A percentile compares a stretch with the other conserved stretches of the same genome.
phyloP scores from a whole-genome alignment of 2,888 invertebrate genomes.

The Encarsia formosa region DNA sequence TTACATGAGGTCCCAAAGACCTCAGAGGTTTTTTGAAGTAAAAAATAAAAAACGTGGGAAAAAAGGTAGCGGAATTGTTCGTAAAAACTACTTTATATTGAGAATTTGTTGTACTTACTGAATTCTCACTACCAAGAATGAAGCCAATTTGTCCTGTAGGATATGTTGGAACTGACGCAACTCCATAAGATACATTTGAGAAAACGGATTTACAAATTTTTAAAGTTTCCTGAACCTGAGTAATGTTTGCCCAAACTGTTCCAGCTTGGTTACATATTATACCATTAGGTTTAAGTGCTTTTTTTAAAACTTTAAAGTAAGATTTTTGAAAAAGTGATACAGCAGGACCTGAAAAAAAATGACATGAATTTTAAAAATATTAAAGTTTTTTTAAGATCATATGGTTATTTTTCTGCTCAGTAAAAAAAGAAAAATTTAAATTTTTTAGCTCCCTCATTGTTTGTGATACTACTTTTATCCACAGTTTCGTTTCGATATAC shows the following conservation, averaged over 20 bases:
- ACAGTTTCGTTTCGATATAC: too few relatives aligned
- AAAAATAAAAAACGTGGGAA: too few relatives aligned
- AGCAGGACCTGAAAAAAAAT: slow-evolving; percentile 59
- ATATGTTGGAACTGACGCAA: slow-evolving; percentile 88
- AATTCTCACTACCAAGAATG: slow-evolving; percentile 76
- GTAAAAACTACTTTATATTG: too few relatives aligned
- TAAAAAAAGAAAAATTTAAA: too few relatives aligned
- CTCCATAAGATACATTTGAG: slow-evolving; percentile 73
- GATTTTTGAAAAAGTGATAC: slow-evolving; percentile 70
- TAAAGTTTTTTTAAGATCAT: not conserved
- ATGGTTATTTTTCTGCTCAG: not conserved
- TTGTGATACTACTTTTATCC: too few relatives aligned
- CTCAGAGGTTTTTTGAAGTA: too few relatives aligned
- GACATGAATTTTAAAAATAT: too few relatives aligned
- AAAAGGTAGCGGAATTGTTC: too few relatives aligned
- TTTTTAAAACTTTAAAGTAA: slow-evolving; percentile 80
- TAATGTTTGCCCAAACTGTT: slow-evolving; percentile 75
- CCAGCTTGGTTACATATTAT: slow-evolving; percentile 89
- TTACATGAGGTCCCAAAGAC: too few relatives aligned
- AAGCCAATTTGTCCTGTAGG: slow-evolving; percentile 97
- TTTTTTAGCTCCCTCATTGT: too few relatives aligned
- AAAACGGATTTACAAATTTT: slow-evolving; percentile 75
- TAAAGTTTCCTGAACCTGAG: slow-evolving; percentile 72
- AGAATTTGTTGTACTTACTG: slow-evolving; percentile 49
- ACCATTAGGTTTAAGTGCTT: slow-evolving; percentile 78